Evolutionary conservation across 2,113 vertebrate species (phyloP).

Genomic region (Mixornis gularis): DNA sequence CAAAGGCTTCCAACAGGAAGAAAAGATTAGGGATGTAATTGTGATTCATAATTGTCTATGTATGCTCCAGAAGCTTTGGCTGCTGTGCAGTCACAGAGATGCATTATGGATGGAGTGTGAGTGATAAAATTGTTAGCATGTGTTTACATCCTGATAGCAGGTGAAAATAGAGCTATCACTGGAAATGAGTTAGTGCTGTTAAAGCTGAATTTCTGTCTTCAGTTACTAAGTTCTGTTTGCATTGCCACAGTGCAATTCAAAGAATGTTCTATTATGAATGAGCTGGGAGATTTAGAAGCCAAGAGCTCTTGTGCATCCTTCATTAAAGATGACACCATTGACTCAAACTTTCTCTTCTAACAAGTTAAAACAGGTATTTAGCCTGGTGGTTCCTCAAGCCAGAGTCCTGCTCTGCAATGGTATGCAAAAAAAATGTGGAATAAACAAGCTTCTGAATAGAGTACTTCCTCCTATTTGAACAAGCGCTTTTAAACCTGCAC

Average conservation of each 20-base stretch:
- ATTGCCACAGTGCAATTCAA: not conserved
- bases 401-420: not conserved
- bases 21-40: not conserved
- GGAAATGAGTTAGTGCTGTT: constrained; percentile 11
- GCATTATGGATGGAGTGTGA: constrained; percentile 6
- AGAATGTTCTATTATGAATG: constrained; percentile 13
- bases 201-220: constrained; percentile 8
- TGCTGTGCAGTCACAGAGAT: not conserved
- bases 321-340: not conserved
- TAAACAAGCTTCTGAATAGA: not conserved
- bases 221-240: constrained; percentile 8
- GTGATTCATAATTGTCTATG: constrained; percentile 9
- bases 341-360: not conserved
- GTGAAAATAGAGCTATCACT: constrained; percentile 39
- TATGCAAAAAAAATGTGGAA: not conserved
- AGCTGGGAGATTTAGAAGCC: not conserved
- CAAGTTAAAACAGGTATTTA: not conserved
- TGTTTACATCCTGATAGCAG: constrained; percentile 36
- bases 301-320: not conserved
- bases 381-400: not conserved
- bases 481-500: not conserved
- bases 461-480: not conserved
- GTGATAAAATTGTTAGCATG: constrained; percentile 37
- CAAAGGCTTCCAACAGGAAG: not conserved
- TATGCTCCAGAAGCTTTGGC: not conserved